Base-by-base conservation (phyloP, 2,888 invertebrate genomes). In the Drosophila neutralis region DNA sequence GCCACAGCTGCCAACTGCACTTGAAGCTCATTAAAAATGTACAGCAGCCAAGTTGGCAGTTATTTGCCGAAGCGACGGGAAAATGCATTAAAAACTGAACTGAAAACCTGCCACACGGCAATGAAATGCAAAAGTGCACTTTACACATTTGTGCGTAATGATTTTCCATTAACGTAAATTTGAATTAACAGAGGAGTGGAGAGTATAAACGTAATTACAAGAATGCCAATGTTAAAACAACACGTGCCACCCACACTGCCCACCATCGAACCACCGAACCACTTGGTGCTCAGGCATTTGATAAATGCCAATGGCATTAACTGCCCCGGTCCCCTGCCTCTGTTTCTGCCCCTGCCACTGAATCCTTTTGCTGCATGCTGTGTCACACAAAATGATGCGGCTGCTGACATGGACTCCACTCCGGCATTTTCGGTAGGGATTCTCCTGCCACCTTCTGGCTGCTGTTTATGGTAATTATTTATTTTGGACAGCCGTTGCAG, bases 161-260 rank as follows among this genome's bases (percentile, higher is more conserved):
- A 87, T 90, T 87, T 90, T 90, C 90, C 87, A 87, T 87, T 87
- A 87, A 90, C 90, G 87, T 87, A 90, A 87, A 87, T 87, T 87
- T 87, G 87, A 90, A 90, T 90, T 87, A 90, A 89, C 88, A 73
- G 64, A 49, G 70, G 72, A 65, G 69, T 67, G 67, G 73, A 74
- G 80, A 78, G 70, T 65, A 70, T 74, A 76, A 78, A 82, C 81
- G 88, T 78, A 86, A 86, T 86, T 89, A 82, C 83, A 83, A 82
- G 84, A 70, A 78, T 76, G 73, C 76, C 81, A 83, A 80, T 83
- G 83, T 78, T 71, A 66, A 76, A 79, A 80, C 84, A 82, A 75
- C 87, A 79, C 83, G 70, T 75, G 65, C 59, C 62, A 33, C 35
- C 63, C 59, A 73, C 56, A 31, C 57, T 38, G 29, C 27, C 18